phyloP scores from a whole-genome alignment of 2,888 invertebrate genomes.

The Zootermopsis nevadensis region DNA sequence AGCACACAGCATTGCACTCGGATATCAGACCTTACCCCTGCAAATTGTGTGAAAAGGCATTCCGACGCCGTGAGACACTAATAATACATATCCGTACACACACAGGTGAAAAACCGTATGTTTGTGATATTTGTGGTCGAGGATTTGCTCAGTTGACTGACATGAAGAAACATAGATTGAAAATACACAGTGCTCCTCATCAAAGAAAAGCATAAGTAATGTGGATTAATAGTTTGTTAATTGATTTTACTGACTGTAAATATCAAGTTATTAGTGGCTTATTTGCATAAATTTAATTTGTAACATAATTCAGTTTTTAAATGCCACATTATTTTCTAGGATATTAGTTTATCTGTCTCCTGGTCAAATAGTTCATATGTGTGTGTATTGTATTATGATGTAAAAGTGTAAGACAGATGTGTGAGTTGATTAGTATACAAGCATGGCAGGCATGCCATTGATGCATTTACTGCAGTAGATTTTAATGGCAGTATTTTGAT shows the following conservation, averaged over 20 bases:
- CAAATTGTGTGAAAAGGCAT: slow-evolving; percentile 68
- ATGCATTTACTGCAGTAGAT: no score
- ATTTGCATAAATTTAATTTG: not conserved
- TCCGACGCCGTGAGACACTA: slow-evolving; percentile 67
- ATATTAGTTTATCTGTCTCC: no score
- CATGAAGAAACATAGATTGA: slow-evolving; percentile 12
- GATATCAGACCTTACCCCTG: slow-evolving; percentile 69
- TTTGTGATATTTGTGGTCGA: slow-evolving; percentile 66
- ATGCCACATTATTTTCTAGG: no score
- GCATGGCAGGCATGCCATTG: no score
- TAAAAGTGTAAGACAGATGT: no score
- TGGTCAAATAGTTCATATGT: no score
- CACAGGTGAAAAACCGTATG: slow-evolving; percentile 67
- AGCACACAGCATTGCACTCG: slow-evolving; percentile 71
- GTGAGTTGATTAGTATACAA: no score
- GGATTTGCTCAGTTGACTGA: slow-evolving; percentile 42
- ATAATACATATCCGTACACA: slow-evolving; percentile 68
- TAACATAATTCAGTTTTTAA: no score
- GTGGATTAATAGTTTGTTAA: not conserved
- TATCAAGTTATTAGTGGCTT: not conserved
- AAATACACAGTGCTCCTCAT: slow-evolving; percentile 15
- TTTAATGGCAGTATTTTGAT: no score
- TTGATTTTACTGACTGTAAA: not conserved
- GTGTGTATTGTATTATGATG: no score
- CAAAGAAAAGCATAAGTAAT: not conserved